These are phyloP conservation scores for Osmoderma eremita DNA, from an alignment of 2,888 invertebrate species.

Conservation along the genomic window DNA sequence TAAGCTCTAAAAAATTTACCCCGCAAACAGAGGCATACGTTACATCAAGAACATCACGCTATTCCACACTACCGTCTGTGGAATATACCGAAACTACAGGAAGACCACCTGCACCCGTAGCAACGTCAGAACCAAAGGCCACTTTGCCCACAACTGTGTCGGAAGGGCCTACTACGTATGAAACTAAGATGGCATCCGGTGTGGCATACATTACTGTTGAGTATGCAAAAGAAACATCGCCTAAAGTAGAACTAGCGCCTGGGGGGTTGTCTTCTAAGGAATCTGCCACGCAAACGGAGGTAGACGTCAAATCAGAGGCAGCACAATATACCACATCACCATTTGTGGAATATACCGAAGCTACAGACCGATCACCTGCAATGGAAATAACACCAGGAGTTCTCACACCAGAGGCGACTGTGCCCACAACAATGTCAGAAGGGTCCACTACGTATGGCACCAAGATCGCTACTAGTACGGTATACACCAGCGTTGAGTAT, in stretches of 20 bases:
- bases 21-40: not conserved
- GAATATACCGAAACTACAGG: too few species aligned
- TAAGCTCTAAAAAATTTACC: not conserved
- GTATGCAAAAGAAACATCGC: not conserved
- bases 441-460: not conserved
- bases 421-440: not conserved
- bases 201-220: not conserved
- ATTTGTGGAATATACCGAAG: not conserved
- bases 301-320: not conserved
- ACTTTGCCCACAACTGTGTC: too few species aligned
- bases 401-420: too few species aligned
- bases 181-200: not conserved
- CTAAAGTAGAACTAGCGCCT: not conserved
- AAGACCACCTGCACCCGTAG: not conserved
- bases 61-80: too few species aligned
- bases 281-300: not conserved
- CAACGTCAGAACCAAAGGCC: not conserved
- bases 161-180: not conserved
- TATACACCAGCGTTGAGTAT: not conserved
- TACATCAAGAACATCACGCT: not conserved
- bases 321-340: too few species aligned
- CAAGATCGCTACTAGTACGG: not conserved
- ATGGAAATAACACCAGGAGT: not conserved
- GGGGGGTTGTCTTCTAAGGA: not conserved
- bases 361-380: not conserved